Percentiles rank a stretch among this genome's conserved stretches.
Evolutionary conservation across 1,140 invertebrate species (phyloP).

Genomic region (Ctenoplectra terminalis): DNA sequence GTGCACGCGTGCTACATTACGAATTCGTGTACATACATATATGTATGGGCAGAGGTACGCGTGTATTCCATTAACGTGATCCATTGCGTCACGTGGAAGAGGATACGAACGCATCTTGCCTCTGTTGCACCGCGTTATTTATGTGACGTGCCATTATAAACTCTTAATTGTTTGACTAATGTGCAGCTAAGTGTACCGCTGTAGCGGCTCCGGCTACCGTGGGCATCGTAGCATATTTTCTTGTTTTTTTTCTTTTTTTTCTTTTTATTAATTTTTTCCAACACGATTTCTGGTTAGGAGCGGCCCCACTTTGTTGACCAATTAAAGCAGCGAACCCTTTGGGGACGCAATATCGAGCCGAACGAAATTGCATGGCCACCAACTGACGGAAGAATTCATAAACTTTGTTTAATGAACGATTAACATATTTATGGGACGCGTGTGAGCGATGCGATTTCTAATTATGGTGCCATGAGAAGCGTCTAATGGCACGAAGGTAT

Average conservation of each 20-base stretch:
- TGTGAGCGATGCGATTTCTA: background rate
- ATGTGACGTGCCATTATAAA: slow-evolving; percentile 82
- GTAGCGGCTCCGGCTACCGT: slow-evolving; percentile 10
- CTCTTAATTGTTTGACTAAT: slow-evolving; percentile 83
- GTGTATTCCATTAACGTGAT: slow-evolving; percentile 69
- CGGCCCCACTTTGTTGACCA: slow-evolving; percentile 19
- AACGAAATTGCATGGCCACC: slow-evolving; percentile 19
- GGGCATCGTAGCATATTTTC: background rate
- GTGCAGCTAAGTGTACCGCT: slow-evolving; percentile 66
- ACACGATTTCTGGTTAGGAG: slow-evolving; percentile 45
- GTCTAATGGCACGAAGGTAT: background rate
- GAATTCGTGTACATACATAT: slow-evolving; percentile 58
- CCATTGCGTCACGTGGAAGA: slow-evolving; percentile 52
- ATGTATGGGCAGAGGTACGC: slow-evolving; percentile 30
- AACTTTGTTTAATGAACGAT: slow-evolving; percentile 41
- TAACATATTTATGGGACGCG: slow-evolving; percentile 48
- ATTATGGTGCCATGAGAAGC: background rate
- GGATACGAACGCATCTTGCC: slow-evolving; percentile 43
- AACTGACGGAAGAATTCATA: slow-evolving; percentile 27
- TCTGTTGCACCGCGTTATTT: slow-evolving; percentile 74
- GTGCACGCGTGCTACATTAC: slow-evolving; percentile 53
- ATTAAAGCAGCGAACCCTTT: slow-evolving; percentile 34
- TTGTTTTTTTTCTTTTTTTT: background rate
- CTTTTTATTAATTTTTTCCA: slow-evolving; percentile 21
- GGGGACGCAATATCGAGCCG: background rate